A percentile compares a stretch with the other conserved stretches of the same genome.
Conservation (phyloP, 2,888 invertebrate genomes). For the Mechanitis mazaeus region DNA sequence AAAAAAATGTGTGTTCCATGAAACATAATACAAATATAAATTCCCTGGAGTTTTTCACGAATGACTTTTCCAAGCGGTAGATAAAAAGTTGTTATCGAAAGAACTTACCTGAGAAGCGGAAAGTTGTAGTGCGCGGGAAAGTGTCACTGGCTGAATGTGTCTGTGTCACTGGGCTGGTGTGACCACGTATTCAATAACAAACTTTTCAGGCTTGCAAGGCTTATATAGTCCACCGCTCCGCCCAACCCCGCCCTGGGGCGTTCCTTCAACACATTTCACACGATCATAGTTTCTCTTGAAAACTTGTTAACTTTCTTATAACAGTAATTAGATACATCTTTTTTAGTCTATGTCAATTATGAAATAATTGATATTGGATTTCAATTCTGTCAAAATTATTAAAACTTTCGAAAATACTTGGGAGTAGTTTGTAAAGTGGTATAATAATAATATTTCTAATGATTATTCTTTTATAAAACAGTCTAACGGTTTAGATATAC, state of each 20-base stretch:
- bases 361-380: background rate
- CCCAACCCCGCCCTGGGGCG: slow-evolving; percentile 65
- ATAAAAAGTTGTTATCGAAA: slow-evolving; percentile 30
- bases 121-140: slow-evolving; percentile 31
- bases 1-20: no score
- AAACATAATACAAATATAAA: background rate
- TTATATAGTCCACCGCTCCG: slow-evolving; percentile 69
- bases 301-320: slow-evolving; percentile 17
- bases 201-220: slow-evolving; percentile 57
- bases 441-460: no score
- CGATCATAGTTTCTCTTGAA: slow-evolving; percentile 33
- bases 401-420: no score
- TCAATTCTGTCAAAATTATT: background rate
- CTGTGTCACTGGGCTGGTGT: slow-evolving; percentile 49
- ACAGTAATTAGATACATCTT: background rate
- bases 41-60: slow-evolving; percentile 21
- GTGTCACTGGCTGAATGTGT: slow-evolving; percentile 35
- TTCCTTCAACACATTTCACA: slow-evolving; percentile 43
- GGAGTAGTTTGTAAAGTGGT: no score
- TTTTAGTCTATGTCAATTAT: background rate
- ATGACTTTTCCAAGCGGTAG: slow-evolving; percentile 30
- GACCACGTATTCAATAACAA: slow-evolving; percentile 69
- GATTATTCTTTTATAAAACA: no score
- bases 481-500: no score
- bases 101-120: slow-evolving; percentile 38